Evolutionary conservation across 1,140 invertebrate genomes (phyloP).

Genomic region (Aphis gossypii): DNA sequence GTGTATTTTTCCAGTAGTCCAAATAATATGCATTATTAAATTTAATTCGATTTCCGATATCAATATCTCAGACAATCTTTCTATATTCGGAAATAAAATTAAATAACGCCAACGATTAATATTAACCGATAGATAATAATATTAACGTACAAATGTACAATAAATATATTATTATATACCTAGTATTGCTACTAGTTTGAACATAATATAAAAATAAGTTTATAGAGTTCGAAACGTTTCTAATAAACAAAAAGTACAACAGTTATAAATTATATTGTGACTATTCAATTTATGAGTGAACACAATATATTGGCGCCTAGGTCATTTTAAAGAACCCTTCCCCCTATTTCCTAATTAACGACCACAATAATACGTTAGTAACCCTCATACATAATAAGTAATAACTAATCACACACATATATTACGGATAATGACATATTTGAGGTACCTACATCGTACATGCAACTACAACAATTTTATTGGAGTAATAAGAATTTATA

Average conservation of each 20-base stretch:
- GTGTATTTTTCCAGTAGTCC: too few relatives aligned
- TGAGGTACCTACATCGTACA: not conserved
- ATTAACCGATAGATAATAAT: not conserved
- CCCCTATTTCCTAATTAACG: not conserved
- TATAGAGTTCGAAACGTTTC: not conserved
- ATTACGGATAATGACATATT: constrained; percentile 8
- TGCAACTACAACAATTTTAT: not conserved
- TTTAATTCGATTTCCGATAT: too few relatives aligned
- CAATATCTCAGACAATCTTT: too few relatives aligned
- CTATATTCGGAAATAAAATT: not conserved
- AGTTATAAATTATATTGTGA: not conserved
- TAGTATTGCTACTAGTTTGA: not conserved
- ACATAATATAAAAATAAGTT: not conserved
- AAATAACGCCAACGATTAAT: too few relatives aligned
- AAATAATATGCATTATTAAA: too few relatives aligned
- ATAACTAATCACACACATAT: not conserved
- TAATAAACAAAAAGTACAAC: not conserved
- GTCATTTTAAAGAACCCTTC: not conserved
- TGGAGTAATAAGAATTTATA: not conserved
- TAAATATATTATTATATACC: not conserved
- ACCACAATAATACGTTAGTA: not conserved
- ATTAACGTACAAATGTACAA: not conserved
- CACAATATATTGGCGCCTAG: not conserved
- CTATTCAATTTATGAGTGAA: not conserved
- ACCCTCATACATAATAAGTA: constrained; percentile 3